Evolutionary conservation across 2,797 vertebrate species (phyloP), one percentile per base, ranked within the genome.

Genomic region (Staurois parvus): DNA sequence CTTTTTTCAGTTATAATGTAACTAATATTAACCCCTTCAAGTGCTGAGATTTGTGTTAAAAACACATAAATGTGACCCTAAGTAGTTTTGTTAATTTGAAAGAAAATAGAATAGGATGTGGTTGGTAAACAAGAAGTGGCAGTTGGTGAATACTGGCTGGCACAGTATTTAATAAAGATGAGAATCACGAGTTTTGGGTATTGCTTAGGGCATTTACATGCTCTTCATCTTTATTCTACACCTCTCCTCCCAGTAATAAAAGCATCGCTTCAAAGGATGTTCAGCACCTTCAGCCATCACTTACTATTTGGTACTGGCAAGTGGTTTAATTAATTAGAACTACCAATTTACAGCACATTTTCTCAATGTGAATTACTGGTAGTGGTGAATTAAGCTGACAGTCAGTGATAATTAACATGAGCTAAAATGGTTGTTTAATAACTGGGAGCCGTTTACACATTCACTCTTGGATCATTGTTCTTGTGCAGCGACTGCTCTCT

Each of bases 381-480:
- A 74, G 34, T 66, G 56, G 56, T 73, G 70, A 82, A 64, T 42
- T 42, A 66, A 74, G 34, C 42, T 62, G 68, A 29, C 56, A 66
- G n/a, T 64, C 56, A 66, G 1, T 12, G 34, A 67, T 82, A 45
- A 64, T 81, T 72, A 80, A 72, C 68, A 70, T 64, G n/a, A 62
- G 11, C 69, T 62, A 72, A 66, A 73, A 74, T 81, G 26, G 66
- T 30, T 45, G 72, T 75, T 45, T 66, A 72, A 72, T 81, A 81
- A 34, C 79, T 56, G 52, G 24, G 30, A 72, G n/a, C 42, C 28
- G 32, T 28, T 69, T 81, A 19, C n/a, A 11, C 26, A 7, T 26
- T 72, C 67, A 70, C 68, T 37, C 30, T 72, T 30, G 64, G 32
- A 34, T 48, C 19, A 79, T 52, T 59, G 52, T 59, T 48, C 66